A percentile compares a stretch with the other conserved stretches of the same genome.
phyloP scores from a whole-genome alignment of 2,113 vertebrate species.

The Daphoenositta chrysoptera region DNA sequence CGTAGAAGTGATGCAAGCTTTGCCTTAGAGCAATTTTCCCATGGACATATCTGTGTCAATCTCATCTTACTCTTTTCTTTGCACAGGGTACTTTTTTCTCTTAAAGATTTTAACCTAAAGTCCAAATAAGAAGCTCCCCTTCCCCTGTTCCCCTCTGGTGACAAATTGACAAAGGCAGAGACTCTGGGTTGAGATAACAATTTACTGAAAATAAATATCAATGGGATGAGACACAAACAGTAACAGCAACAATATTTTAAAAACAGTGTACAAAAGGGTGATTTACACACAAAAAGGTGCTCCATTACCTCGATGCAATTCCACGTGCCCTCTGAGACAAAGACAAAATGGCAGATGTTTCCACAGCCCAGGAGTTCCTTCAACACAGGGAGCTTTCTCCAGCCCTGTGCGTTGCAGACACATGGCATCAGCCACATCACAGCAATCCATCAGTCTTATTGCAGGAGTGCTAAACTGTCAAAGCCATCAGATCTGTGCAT shows the following conservation, averaged over 20 bases:
- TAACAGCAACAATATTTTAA: background rate
- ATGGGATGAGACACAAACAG: accelerated
- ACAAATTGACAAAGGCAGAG: background rate
- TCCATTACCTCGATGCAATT: background rate
- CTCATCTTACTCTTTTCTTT: background rate
- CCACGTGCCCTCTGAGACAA: background rate
- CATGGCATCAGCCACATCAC: background rate
- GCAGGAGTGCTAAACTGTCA: background rate
- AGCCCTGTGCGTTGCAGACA: background rate
- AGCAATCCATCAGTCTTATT: background rate
- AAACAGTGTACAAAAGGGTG: background rate
- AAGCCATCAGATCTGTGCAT: background rate
- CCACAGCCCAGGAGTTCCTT: background rate
- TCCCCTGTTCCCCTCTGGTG: background rate
- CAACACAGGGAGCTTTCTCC: background rate
- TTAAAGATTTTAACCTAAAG: background rate
- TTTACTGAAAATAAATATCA: background rate
- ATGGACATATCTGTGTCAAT: background rate
- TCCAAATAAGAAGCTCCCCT: background rate
- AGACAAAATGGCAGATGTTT: background rate
- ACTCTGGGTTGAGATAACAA: background rate
- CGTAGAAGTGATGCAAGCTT: background rate
- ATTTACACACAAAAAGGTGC: background rate
- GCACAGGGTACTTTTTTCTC: background rate
- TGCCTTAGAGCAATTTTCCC: background rate